Evolutionary conservation across 1,140 invertebrate species (phyloP).

Genomic region (Drosophila eugracilis): DNA sequence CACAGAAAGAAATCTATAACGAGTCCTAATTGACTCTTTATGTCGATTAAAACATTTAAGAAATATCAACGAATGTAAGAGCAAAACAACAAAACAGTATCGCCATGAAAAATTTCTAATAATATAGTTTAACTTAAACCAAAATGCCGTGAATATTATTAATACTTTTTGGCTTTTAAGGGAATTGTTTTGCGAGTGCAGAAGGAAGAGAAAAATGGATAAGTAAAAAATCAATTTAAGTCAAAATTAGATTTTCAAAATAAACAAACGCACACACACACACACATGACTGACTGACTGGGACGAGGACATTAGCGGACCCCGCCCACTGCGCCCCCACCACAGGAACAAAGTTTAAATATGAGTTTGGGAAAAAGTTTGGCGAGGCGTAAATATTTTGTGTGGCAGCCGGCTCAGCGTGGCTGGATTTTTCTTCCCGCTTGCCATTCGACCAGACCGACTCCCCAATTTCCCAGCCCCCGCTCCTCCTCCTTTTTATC

Average conservation of each 20-base stretch:
- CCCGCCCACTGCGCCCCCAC: background rate
- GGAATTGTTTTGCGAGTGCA: background rate
- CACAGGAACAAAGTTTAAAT: conserved; percentile 72
- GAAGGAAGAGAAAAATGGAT: conserved; percentile 26
- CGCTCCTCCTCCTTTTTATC: conserved; percentile 54
- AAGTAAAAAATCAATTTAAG: conserved; percentile 75
- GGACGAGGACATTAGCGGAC: conserved; percentile 37
- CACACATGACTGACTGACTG: background rate
- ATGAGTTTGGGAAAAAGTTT: conserved; percentile 78
- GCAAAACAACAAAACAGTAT: too few species aligned
- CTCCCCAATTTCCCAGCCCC: conserved; percentile 2
- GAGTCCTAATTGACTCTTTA: too few species aligned
- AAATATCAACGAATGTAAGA: too few species aligned
- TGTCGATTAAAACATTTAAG: too few species aligned
- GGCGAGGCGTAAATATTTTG: conserved; percentile 80
- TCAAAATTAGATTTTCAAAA: conserved; percentile 80
- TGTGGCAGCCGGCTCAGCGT: conserved; percentile 53
- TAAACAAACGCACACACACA: conserved; percentile 58
- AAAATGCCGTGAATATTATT: too few species aligned
- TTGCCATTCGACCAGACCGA: background rate
- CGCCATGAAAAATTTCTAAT: too few species aligned
- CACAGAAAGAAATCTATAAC: background rate
- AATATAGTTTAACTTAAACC: too few species aligned
- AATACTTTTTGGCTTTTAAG: too few species aligned
- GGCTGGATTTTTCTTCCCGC: background rate